Conservation (phyloP, 2,113 vertebrate species). For the Saccopteryx leptura region DNA sequence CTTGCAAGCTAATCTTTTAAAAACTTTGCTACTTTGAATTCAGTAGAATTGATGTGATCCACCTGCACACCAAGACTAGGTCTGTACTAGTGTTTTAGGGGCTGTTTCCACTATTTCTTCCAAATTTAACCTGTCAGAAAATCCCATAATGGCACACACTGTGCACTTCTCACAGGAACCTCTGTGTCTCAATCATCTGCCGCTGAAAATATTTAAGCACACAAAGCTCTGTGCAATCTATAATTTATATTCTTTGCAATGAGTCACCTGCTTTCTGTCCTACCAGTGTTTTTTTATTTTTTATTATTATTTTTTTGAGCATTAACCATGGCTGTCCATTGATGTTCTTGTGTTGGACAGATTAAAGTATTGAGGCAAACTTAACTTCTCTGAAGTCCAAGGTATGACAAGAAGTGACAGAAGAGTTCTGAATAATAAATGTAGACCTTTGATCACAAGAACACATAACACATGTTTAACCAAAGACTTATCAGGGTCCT, state of each 20-base stretch:
- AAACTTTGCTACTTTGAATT: constrained; percentile 4
- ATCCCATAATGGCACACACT: background rate
- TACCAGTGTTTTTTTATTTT: background rate
- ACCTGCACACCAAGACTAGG: background rate
- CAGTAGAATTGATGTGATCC: background rate
- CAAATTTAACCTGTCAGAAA: constrained; percentile 43
- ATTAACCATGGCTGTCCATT: background rate
- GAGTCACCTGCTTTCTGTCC: constrained; percentile 9
- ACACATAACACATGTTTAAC: background rate
- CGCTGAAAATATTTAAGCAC: background rate
- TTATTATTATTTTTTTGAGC: background rate
- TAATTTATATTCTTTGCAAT: background rate
- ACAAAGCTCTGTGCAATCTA: background rate
- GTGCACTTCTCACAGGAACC: background rate
- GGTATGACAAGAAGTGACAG: background rate
- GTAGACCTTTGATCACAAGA: background rate
- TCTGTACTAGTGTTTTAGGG: background rate
- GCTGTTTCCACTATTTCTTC: constrained; percentile 33
- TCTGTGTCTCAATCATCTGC: background rate
- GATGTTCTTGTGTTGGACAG: background rate
- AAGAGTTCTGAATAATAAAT: background rate
- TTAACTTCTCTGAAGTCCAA: background rate
- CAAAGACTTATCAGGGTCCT: background rate
- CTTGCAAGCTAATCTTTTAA: background rate
- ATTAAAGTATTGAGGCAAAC: background rate